Evolutionary conservation across 2,113 vertebrate species (phyloP), one percentile per base, ranked within the genome.

Genomic region (Poecilia latipinna): DNA sequence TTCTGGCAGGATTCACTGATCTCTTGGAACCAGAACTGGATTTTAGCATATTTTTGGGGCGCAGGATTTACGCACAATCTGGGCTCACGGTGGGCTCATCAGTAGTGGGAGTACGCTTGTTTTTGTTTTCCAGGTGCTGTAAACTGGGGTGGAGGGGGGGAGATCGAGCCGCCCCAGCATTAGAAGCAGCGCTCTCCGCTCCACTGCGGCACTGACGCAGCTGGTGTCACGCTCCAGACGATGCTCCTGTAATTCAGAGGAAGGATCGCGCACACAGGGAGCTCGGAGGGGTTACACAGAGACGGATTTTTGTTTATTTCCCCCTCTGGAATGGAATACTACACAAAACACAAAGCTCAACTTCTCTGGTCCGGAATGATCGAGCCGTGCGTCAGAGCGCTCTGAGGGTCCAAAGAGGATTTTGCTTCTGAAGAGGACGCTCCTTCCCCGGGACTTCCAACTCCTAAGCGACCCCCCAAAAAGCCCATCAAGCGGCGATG

Each of bases 401-500:
- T 61, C 31, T 92, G 64, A 84, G 78, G 75, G 65, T 71, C 72
- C 65, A 44, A 61, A 70, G 51, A 61, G 33, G 61, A 70, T 69
- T 44, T 78, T 63, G 61, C 60, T 33, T 71, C 63, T 66, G 77
- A 74, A 80, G 82, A 19, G 17, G 44, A 48, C 44, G 17, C 44
- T 57, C 24, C 7, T 57, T 57, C 51, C 39, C 22, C 24, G 51
- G 51, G 51, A n/a, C 51, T n/a, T 57, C 24, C 24, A n/a, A 32
- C 33, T n/a, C 35, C 35, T n/a, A 19, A n/a, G 24, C 64, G 11
- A 13, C 22, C 12, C 22, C 26, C 3, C 35, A 37, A 37, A 68
- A 57, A 61, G n/a, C 91, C 0, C 22, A 54, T 22, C 51, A 54
- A 86, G 71, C 69, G 72, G 88, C 61, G 80, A 98, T 98, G 97